Percentiles rank a stretch among this genome's conserved stretches.
Evolutionary conservation across 2,888 invertebrate genomes (phyloP).

Genomic region (Sinhomidia bicolor): DNA sequence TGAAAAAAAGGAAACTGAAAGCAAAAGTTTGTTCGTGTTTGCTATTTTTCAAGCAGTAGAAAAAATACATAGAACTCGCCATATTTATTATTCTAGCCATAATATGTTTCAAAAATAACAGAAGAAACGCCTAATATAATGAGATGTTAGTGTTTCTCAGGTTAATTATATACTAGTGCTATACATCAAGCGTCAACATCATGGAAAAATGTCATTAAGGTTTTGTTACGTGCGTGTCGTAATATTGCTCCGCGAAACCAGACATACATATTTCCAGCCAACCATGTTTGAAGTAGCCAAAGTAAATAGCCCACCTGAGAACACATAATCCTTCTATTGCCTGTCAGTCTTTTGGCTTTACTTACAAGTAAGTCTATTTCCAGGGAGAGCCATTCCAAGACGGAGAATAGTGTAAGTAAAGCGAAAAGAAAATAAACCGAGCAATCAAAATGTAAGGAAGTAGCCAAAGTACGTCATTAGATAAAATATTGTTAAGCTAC

Average conservation of each 20-base stretch:
- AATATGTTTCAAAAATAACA: background rate
- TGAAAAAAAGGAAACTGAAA: no score
- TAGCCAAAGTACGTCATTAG: no score
- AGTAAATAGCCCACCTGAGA: background rate
- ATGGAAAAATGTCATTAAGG: constrained; percentile 54
- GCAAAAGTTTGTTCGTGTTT: no score
- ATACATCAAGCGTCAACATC: background rate
- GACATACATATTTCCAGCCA: no score
- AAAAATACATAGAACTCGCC: background rate
- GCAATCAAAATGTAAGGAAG: no score
- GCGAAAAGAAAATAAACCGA: no score
- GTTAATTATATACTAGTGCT: constrained; percentile 41
- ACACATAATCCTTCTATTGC: background rate
- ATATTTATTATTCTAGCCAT: background rate
- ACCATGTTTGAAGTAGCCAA: no score
- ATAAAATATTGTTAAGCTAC: no score
- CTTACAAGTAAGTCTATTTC: constrained; percentile 1
- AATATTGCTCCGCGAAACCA: no score
- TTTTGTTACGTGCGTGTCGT: constrained; percentile 31
- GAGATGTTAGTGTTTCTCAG: background rate
- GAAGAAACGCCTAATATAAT: background rate
- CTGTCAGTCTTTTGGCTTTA: background rate
- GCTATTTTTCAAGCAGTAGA: no score
- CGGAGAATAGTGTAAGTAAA: no score
- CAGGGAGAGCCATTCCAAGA: no score